phyloP scores from a whole-genome alignment of 2,113 vertebrate genomes.

The Plectropomus leopardus region DNA sequence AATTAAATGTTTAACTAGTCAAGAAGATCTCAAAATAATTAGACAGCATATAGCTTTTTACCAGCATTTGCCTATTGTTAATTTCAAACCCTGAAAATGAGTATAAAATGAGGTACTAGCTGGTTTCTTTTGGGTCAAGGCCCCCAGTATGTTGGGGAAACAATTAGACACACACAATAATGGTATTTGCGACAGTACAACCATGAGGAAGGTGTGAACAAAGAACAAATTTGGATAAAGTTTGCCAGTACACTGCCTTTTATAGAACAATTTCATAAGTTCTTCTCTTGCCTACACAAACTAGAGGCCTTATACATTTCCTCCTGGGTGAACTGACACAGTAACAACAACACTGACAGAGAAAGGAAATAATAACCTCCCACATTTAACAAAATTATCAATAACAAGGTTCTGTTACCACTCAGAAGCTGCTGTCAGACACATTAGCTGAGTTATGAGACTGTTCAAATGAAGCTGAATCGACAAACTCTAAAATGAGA shows the following conservation, averaged over 20 bases:
- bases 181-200: conserved; percentile 15
- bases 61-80: conserved; percentile 29
- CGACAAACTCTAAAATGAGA: conserved; percentile 71
- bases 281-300: conserved; percentile 26
- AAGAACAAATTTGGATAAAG: conserved; percentile 21
- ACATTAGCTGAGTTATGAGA: conserved; percentile 59
- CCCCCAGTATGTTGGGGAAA: conserved; percentile 31
- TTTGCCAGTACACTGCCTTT: conserved; percentile 40
- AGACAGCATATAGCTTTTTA: conserved; percentile 11
- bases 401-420: conserved; percentile 47
- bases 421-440: conserved; percentile 58
- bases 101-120: conserved; percentile 74
- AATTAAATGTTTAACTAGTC: conserved; percentile 47
- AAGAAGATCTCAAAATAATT: conserved; percentile 22
- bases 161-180: conserved; percentile 27
- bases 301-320: conserved; percentile 38
- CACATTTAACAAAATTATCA: conserved; percentile 20
- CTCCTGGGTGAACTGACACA: conserved; percentile 22
- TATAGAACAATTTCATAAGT: conserved; percentile 17
- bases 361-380: conserved; percentile 42
- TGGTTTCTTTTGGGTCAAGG: conserved; percentile 49
- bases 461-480: conserved; percentile 60
- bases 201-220: conserved; percentile 2
- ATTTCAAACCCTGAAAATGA: conserved; percentile 64
- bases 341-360: conserved; percentile 53